Conservation (phyloP, 30 jellyfish, hydroid and myxozoan species). For the Aurelia aurita region DNA sequence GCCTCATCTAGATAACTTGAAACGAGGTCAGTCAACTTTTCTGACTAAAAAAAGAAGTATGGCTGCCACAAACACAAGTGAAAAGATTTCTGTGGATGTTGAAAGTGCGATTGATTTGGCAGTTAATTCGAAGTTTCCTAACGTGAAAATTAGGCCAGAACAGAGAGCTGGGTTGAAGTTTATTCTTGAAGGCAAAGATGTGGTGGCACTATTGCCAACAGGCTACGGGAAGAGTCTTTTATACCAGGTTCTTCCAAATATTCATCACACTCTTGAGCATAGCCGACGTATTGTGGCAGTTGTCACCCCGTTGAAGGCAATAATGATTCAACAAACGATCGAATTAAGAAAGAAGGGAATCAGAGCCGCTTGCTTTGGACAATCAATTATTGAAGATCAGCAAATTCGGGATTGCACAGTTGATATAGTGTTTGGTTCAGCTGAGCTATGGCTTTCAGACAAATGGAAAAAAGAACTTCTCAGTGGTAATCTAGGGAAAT, state of each 20-base stretch:
- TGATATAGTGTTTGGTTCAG: too few relatives aligned
- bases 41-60: not conserved
- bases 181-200: not conserved
- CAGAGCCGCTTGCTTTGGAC: too few relatives aligned
- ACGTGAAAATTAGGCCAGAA: conserved; percentile 3
- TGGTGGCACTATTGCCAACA: conserved; percentile 2
- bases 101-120: not conserved
- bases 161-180: not conserved
- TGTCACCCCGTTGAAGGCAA: too few relatives aligned
- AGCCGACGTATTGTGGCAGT: too few relatives aligned
- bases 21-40: not conserved
- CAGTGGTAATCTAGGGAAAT: too few relatives aligned
- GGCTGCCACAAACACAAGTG: not conserved
- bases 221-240: too few relatives aligned
- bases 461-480: too few relatives aligned
- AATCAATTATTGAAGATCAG: too few relatives aligned
- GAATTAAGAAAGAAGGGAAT: too few relatives aligned
- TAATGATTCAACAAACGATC: too few relatives aligned
- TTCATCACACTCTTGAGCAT: not conserved
- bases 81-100: not conserved
- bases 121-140: not conserved
- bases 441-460: too few relatives aligned
- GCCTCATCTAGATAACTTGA: not conserved
- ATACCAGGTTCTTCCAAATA: not conserved
- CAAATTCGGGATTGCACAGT: too few relatives aligned